Evolutionary conservation across 2,888 invertebrate species (phyloP), one percentile per base, ranked within the genome.

Genomic region (Xanthorhoe spadicearia): DNA sequence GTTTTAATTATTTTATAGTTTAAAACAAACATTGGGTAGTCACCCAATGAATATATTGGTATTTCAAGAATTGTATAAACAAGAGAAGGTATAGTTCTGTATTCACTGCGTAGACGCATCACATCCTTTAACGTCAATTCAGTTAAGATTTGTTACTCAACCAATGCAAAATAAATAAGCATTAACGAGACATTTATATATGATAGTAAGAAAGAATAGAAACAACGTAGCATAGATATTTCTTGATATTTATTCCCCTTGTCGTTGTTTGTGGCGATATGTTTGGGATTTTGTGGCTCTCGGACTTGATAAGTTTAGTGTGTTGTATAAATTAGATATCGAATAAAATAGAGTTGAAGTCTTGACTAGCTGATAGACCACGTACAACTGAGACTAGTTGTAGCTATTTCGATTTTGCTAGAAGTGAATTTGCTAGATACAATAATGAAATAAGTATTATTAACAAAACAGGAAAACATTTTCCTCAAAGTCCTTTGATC

Each of bases 281-380:
- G 56, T 70, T 71, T 55, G 69, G 70, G 74, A 72, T 71, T 76
- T 66, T 69, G 68, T 64, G 54, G 64, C 61, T 50, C 70, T 74
- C 68, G 68, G 66, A 73, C 73, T 60, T 69, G 64, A 70, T 71
- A 63, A 69, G 63, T 71, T 74, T 51, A 61, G 57, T 63, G 64
- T 61, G 60, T 74, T 73, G 75, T 72, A 80, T 80, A 80, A 78
- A 77, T 79, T 77, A 72, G 68, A 64, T 64, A 70, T 80, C 13
- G 13, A 43, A 43, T 43, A 43, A 43, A 43, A 9, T 10, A 13
- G 38, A 43, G 38, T 43, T 43, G 10, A 3, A 43, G 38, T 43
- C 38, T 13, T 43, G 38, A 43, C 38, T 43, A 13, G 13, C 38
- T 43, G 38, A 43, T 43, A 43, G 38, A 43, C 38, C 38, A 43